Evolutionary conservation across 2,797 vertebrate species (phyloP).

Genomic region (Schizopygopsis malacanthus): DNA sequence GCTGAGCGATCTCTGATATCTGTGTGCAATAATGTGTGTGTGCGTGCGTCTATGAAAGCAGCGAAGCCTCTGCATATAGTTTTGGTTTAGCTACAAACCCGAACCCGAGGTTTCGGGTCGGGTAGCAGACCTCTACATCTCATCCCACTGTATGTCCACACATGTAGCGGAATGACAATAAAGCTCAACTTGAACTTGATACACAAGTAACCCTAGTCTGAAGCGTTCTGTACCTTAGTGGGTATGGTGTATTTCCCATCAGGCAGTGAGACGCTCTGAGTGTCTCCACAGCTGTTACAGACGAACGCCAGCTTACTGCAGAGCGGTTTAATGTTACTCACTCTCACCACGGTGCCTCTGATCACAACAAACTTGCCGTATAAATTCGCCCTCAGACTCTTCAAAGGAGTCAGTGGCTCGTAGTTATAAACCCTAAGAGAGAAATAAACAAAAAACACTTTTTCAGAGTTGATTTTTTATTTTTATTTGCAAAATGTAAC

Average conservation of each 20-base stretch:
- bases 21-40: no score
- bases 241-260: slow-evolving; percentile 90
- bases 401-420: slow-evolving; percentile 87
- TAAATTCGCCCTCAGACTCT: slow-evolving; percentile 88
- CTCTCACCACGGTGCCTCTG: slow-evolving; percentile 91
- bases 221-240: slow-evolving; percentile 79
- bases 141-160: no score
- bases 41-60: no score
- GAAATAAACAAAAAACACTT: background rate
- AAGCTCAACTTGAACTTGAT: background rate
- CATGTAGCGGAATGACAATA: no score
- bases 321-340: slow-evolving; percentile 93
- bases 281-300: slow-evolving; percentile 83
- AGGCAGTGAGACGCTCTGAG: slow-evolving; percentile 83
- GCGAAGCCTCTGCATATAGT: no score
- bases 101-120: no score
- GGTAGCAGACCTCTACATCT: no score
- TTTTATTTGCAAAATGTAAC: background rate
- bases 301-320: slow-evolving; percentile 91
- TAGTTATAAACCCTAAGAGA: slow-evolving; percentile 90
- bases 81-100: no score
- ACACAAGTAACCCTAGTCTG: background rate
- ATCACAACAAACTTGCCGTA: slow-evolving; percentile 91
- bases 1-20: no score
- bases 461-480: no score